Evolutionary conservation across 2,113 vertebrate species (phyloP), one percentile per base, ranked within the genome.

Genomic region (Cettia cetti): DNA sequence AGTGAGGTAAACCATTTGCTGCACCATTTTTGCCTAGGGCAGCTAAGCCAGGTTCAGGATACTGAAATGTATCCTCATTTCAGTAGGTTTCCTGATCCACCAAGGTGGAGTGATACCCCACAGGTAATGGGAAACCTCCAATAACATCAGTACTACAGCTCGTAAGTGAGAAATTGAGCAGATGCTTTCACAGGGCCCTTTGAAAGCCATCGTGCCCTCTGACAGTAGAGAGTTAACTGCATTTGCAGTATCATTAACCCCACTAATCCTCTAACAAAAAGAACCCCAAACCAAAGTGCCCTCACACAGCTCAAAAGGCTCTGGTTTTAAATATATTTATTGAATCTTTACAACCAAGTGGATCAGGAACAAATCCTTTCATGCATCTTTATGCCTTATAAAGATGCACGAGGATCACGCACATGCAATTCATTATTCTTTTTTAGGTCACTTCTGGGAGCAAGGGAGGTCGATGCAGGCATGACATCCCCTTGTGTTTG

Each of bases 151-250:
- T 10, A 19, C 19, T 39, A 22, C 16, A 83, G 23, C 19, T 61
- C 17, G 24, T 60, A 23, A 11, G 16, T 1, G 1, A 75, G 40
- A 89, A 80, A 24, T 5, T 3, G 50, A 52, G 37, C 8, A 23
- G 42, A 28, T 26, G 17, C 0, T 1, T 81, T 69, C 10, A 10
- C 64, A 49, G 59, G 9, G 22, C 4, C 28, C 13, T 19, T 66
- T 47, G 40, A 12, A n/a, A 89, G 49, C 13, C 13, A 0, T 11
- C 0, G 0, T 7, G 26, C 42, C 31, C 59, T 83, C 64, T 77
- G 64, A n/a, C 50, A 69, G 54, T 5, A 54, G 26, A 82, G 37
- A 63, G 54, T 63, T 84, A 53, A 74, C 68, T 77, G 52, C 39
- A n/a, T 50, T 91, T 86, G 47, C 13, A 5, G 20, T 82, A 28